Conservation (phyloP, 2,888 invertebrate genomes). For the Amphipyra berbera region DNA sequence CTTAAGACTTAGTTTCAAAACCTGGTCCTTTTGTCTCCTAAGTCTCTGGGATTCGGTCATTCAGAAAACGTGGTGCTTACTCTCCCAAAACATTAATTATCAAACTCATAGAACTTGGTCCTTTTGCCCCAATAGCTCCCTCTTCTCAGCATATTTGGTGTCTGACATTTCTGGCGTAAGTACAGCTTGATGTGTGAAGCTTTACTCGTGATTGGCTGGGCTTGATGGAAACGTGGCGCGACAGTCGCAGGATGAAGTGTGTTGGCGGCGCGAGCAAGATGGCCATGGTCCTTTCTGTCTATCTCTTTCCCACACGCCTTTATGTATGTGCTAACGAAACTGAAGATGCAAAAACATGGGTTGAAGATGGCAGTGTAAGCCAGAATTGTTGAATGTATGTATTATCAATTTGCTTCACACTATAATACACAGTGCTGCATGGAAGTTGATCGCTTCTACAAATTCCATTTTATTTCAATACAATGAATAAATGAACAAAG, state of each 20-base stretch:
- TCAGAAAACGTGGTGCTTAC: too few species aligned
- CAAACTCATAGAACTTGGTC: neutral
- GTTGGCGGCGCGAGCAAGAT: slow-evolving; percentile 87
- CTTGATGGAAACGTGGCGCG: slow-evolving; percentile 60
- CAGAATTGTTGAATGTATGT: slow-evolving; percentile 54
- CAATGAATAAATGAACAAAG: slow-evolving; percentile 14
- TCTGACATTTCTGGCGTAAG: slow-evolving; percentile 67
- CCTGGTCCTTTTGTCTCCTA: too few species aligned
- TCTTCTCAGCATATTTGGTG: slow-evolving; percentile 70
- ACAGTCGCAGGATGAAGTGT: slow-evolving; percentile 75
- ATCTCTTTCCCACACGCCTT: slow-evolving; percentile 77
- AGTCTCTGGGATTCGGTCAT: too few species aligned
- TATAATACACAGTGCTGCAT: slow-evolving; percentile 58
- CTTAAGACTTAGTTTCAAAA: too few species aligned
- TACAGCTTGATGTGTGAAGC: slow-evolving; percentile 74
- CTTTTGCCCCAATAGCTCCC: slow-evolving; percentile 7
- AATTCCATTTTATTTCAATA: slow-evolving; percentile 21
- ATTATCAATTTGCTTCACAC: slow-evolving; percentile 54
- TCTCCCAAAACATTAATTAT: neutral
- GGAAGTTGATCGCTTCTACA: slow-evolving; percentile 60
- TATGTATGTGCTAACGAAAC: slow-evolving; percentile 77
- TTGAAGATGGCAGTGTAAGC: slow-evolving; percentile 45
- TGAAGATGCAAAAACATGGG: slow-evolving; percentile 70
- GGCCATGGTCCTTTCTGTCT: slow-evolving; percentile 83
- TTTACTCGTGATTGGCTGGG: slow-evolving; percentile 72